Evolutionary conservation across 1,140 invertebrate genomes (phyloP).

Genomic region (Wasmannia auropunctata): DNA sequence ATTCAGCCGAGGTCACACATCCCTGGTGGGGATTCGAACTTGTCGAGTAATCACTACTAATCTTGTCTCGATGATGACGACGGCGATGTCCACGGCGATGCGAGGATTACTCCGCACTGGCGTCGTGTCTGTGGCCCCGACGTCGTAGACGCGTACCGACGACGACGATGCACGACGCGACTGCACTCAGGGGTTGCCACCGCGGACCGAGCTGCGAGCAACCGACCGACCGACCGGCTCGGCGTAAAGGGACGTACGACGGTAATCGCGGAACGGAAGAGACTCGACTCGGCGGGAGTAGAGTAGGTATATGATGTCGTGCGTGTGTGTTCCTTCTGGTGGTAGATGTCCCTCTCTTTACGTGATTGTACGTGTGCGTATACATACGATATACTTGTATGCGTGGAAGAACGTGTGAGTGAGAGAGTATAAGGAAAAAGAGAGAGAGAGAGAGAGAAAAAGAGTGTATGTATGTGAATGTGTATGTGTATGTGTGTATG

Average conservation of each 20-base stretch:
- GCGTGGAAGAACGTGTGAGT: slow-evolving; percentile 15
- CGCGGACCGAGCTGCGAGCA: slow-evolving; percentile 34
- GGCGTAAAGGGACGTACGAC: slow-evolving; percentile 50
- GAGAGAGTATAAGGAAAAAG: slow-evolving; percentile 36
- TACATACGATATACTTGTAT: slow-evolving; percentile 50
- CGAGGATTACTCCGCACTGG: slow-evolving; percentile 53
- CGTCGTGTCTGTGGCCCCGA: slow-evolving; percentile 24
- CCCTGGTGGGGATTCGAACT: slow-evolving; percentile 39
- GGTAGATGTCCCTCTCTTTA: slow-evolving; percentile 58
- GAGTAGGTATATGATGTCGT: slow-evolving; percentile 62
- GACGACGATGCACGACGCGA: slow-evolving; percentile 56
- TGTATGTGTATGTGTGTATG: slow-evolving; percentile 45
- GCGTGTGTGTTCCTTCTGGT: slow-evolving; percentile 62
- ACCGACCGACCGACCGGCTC: slow-evolving; percentile 39
- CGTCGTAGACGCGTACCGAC: slow-evolving; percentile 40
- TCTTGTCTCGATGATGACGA: slow-evolving; percentile 12
- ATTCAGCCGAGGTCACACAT: slow-evolving; percentile 63
- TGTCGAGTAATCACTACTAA: slow-evolving; percentile 47
- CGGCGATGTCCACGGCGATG: slow-evolving; percentile 17
- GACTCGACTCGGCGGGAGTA: slow-evolving; percentile 56
- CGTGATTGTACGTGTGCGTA: slow-evolving; percentile 53
- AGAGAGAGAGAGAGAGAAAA: slow-evolving; percentile 69
- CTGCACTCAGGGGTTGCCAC: slow-evolving; percentile 60
- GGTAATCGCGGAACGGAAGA: slow-evolving; percentile 52
- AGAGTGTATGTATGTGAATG: slow-evolving; percentile 56